phyloP scores from a whole-genome alignment of 2,888 invertebrate species.

The Liodrosophila aerea region DNA sequence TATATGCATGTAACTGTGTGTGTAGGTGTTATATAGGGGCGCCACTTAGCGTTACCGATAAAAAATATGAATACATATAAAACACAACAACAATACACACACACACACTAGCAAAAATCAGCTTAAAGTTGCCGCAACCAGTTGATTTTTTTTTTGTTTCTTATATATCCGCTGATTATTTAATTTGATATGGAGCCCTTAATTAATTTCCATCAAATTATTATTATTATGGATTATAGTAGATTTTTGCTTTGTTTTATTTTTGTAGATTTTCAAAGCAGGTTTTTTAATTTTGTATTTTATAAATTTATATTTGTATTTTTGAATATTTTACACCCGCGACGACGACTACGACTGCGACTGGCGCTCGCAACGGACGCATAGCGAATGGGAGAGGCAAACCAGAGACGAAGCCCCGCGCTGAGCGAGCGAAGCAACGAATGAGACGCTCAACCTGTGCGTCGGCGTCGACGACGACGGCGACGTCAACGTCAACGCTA shows the following conservation, averaged over 20 bases:
- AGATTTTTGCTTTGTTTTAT: constrained; percentile 13
- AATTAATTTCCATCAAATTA: constrained; percentile 38
- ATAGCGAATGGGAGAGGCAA: constrained; percentile 64
- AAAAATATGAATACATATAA: background rate
- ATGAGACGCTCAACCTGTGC: constrained; percentile 57
- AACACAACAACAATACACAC: background rate
- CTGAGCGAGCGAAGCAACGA: constrained; percentile 27
- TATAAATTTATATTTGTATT: constrained; percentile 5
- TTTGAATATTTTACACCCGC: constrained; percentile 42
- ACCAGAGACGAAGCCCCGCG: constrained; percentile 52
- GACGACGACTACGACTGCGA: constrained; percentile 41
- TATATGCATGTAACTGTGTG: too few species aligned
- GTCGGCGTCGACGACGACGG: constrained; percentile 32
- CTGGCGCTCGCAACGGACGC: constrained; percentile 69
- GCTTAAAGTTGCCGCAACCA: constrained; percentile 15
- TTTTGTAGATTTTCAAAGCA: constrained; percentile 34
- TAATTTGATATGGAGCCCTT: constrained; percentile 26
- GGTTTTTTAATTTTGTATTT: constrained; percentile 24
- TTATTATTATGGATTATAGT: constrained; percentile 6
- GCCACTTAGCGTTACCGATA: constrained; percentile 19
- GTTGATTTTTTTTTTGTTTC: constrained; percentile 9
- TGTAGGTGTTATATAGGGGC: constrained; percentile 7
- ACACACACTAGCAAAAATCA: constrained; percentile 2
- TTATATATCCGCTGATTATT: constrained; percentile 7
- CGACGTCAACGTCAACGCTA: background rate